Conservation (phyloP, 2,888 invertebrate genomes). For the Drosophila kuntzei region DNA sequence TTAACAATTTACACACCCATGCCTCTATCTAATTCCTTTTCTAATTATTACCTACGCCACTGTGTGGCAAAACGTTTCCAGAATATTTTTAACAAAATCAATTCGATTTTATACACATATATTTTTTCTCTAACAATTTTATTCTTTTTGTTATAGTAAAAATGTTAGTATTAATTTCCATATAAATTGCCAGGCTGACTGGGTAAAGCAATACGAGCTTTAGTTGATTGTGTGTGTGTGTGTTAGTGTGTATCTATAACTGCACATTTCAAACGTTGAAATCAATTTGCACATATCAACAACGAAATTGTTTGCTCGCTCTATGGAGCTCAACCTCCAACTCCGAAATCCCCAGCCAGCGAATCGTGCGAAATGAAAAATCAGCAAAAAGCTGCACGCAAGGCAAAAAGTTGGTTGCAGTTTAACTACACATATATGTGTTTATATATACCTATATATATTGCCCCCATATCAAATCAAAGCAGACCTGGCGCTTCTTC, state of each 20-base stretch:
- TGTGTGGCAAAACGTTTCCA: conserved; percentile 32
- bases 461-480: conserved; percentile 21
- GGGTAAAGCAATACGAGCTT: no score
- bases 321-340: conserved; percentile 46
- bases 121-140: conserved; percentile 9
- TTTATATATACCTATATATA: not conserved
- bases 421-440: conserved; percentile 31
- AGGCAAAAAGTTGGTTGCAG: conserved; percentile 56
- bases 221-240: conserved; percentile 6
- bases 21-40: not conserved
- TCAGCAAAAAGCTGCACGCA: conserved; percentile 70
- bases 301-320: conserved; percentile 78
- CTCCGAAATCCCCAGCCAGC: conserved; percentile 31
- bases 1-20: not conserved
- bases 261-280: conserved; percentile 75
- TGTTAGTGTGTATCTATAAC: conserved; percentile 59
- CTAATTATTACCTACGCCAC: conserved; percentile 38
- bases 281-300: conserved; percentile 82
- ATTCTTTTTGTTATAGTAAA: conserved; percentile 53
- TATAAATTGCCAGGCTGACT: conserved; percentile 68
- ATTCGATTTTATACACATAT: conserved; percentile 45
- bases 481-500: conserved; percentile 3
- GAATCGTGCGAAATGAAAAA: conserved; percentile 74
- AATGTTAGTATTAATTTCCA: conserved; percentile 77
- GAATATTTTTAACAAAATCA: conserved; percentile 63